These are phyloP conservation scores for Calonectris borealis DNA, from an alignment of 2,113 vertebrate genomes.

Conservation along the genomic window DNA sequence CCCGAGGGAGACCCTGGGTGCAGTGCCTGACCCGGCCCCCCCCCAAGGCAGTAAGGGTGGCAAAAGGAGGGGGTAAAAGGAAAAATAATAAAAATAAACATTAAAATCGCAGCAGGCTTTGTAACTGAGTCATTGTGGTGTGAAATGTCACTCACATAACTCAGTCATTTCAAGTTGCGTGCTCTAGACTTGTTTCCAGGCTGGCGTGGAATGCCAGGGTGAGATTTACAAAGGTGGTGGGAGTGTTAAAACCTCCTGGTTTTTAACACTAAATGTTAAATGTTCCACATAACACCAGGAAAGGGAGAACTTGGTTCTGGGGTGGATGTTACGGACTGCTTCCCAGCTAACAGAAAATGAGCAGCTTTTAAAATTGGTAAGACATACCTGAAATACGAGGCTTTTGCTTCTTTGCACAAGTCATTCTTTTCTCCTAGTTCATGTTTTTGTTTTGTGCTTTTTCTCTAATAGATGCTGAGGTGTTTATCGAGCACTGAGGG, in stretches of 20 bases:
- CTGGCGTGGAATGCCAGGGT: not conserved
- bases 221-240: not conserved
- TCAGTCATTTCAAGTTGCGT: fast-evolving
- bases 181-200: not conserved
- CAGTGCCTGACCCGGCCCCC: not conserved
- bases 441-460: not conserved
- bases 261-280: not conserved
- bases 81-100: not conserved
- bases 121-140: not conserved
- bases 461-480: not conserved
- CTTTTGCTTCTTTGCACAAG: not conserved
- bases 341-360: not conserved
- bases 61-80: not conserved
- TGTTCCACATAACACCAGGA: not conserved
- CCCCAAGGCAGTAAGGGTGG: not conserved
- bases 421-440: not conserved
- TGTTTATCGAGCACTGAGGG: not conserved
- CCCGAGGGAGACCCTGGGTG: fast-evolving
- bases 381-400: not conserved
- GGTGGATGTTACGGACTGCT: not conserved
- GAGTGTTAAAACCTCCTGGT: not conserved
- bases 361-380: not conserved
- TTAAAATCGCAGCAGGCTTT: not conserved
- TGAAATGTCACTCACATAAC: not conserved
- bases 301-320: not conserved